phyloP scores from a whole-genome alignment of 2,113 vertebrate species.

The Lutjanus erythropterus region DNA sequence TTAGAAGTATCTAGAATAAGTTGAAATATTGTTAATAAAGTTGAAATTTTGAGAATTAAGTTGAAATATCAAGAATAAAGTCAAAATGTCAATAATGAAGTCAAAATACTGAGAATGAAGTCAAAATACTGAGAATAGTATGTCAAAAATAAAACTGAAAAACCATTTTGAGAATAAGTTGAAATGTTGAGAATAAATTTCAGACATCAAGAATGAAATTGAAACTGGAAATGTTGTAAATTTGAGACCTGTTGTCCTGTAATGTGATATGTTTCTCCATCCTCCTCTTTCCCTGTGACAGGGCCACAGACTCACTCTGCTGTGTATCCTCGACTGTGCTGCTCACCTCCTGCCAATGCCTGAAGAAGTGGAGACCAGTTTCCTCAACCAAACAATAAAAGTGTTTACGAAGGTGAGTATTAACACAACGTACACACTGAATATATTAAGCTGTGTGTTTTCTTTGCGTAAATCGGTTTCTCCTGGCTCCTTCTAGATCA shows the following conservation, averaged over 20 bases:
- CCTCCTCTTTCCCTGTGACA: conserved; percentile 52
- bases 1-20: too few species aligned
- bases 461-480: not conserved
- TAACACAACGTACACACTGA: not conserved
- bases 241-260: not conserved
- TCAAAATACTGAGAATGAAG: too few species aligned
- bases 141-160: too few species aligned
- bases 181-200: too few species aligned
- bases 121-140: too few species aligned
- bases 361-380: conserved; percentile 86
- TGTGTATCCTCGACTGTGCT: conserved; percentile 92
- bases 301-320: conserved; percentile 91
- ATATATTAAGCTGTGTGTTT: not conserved
- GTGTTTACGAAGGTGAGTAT: conserved; percentile 92
- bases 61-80: too few species aligned
- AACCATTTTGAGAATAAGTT: too few species aligned
- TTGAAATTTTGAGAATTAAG: too few species aligned
- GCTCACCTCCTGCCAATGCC: conserved; percentile 88
- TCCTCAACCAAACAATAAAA: conserved; percentile 89
- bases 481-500: conserved; percentile 81
- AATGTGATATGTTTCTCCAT: not conserved
- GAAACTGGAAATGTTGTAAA: conserved; percentile 1
- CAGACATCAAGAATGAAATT: too few species aligned
- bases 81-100: too few species aligned
- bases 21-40: too few species aligned